A percentile compares a stretch with the other conserved stretches of the same genome.
These are phyloP conservation scores for Oscheius sp. DNA, from an alignment of 2,888 invertebrate species.

Conservation along the genomic window DNA sequence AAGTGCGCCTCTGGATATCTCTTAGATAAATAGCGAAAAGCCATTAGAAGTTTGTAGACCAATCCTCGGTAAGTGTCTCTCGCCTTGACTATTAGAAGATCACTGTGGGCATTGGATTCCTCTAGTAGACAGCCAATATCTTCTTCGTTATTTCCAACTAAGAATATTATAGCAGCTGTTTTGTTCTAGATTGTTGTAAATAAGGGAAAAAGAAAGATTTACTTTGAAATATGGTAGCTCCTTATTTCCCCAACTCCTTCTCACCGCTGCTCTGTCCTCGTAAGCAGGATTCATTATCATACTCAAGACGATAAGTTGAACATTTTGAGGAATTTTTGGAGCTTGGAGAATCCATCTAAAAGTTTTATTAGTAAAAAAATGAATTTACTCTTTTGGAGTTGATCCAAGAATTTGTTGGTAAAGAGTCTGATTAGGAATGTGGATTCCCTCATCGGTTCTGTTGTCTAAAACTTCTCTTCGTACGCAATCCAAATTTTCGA, in stretches of 20 bases:
- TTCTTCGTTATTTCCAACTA: not conserved
- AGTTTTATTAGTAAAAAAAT: too few species aligned
- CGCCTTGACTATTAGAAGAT: not conserved
- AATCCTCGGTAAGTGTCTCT: conserved; percentile 1
- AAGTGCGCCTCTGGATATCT: conserved; percentile 2
- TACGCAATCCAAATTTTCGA: too few species aligned
- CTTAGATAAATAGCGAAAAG: not conserved
- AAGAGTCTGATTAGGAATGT: not conserved
- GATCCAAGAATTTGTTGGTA: not conserved
- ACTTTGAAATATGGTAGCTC: not conserved
- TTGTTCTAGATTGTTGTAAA: too few species aligned
- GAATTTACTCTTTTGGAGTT: not conserved
- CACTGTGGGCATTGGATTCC: not conserved
- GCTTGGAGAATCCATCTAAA: not conserved
- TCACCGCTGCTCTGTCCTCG: not conserved
- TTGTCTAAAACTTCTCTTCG: too few species aligned
- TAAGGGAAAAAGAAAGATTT: too few species aligned
- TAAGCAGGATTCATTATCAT: not conserved
- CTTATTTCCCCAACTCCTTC: not conserved
- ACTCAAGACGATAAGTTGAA: not conserved
- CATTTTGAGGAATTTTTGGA: not conserved
- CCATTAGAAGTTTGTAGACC: conserved; percentile 15
- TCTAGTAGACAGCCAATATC: not conserved
- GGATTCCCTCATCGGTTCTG: not conserved
- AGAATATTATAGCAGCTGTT: not conserved